These are phyloP conservation scores for Thysanoteuthis rhombus DNA, from an alignment of 2,888 invertebrate species.

Conservation along the genomic window DNA sequence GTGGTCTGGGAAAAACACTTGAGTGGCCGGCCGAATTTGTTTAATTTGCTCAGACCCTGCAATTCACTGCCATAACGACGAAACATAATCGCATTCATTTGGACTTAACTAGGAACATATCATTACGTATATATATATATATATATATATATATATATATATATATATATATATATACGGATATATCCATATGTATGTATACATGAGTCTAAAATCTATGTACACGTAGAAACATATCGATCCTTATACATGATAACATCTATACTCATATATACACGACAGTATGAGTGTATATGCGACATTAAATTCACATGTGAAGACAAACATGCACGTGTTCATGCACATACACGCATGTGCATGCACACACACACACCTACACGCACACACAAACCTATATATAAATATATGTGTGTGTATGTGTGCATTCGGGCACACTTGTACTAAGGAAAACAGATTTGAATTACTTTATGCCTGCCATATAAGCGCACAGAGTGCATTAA, in stretches of 20 bases:
- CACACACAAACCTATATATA: no score
- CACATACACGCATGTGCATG: no score
- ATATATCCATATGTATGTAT: no score
- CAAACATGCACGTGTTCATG: no score
- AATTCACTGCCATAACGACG: not conserved
- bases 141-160: no score
- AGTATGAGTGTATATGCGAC: not conserved
- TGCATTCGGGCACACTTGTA: no score
- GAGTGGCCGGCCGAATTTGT: not conserved
- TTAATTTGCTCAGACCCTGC: not conserved
- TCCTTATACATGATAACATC: not conserved
- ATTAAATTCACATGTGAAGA: not conserved
- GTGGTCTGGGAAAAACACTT: not conserved
- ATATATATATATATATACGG: no score
- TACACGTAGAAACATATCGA: not conserved
- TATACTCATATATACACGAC: not conserved
- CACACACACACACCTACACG: no score
- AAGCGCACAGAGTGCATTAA: no score
- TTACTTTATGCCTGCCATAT: no score
- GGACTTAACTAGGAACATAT: not conserved
- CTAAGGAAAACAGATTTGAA: no score
- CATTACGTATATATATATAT: not conserved
- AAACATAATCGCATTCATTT: not conserved
- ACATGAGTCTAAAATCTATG: no score
- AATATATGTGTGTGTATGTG: not conserved